phyloP scores from a whole-genome alignment of 1,140 invertebrate genomes.

The Macrosteles quadrilineatus region DNA sequence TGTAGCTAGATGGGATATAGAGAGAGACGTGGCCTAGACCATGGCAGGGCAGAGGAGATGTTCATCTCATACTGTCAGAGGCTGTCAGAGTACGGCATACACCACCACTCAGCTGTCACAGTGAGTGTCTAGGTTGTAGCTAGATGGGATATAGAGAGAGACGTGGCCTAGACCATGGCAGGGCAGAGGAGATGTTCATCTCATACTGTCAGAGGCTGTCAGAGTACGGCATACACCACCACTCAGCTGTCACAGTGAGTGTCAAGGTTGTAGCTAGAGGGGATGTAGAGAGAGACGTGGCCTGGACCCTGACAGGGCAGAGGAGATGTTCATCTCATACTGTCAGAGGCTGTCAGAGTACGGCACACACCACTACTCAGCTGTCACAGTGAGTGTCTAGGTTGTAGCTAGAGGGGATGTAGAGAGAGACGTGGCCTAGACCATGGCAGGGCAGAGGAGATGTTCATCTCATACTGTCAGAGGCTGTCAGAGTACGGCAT shows the following conservation, averaged over 20 bases:
- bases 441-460: constrained; percentile 66
- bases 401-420: constrained; percentile 52
- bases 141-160: too few species aligned
- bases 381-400: constrained; percentile 60
- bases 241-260: constrained; percentile 63
- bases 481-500: constrained; percentile 68
- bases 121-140: constrained; percentile 44
- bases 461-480: constrained; percentile 68
- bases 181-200: constrained; percentile 72
- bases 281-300: constrained; percentile 62
- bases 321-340: constrained; percentile 69
- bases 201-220: constrained; percentile 63
- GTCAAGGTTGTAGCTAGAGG: background rate
- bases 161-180: constrained; percentile 62
- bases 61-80: constrained; percentile 68
- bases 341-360: constrained; percentile 69
- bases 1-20: too few species aligned
- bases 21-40: constrained; percentile 61
- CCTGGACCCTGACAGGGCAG: constrained; percentile 64
- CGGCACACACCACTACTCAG: constrained; percentile 73
- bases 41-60: constrained; percentile 68
- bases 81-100: constrained; percentile 69
- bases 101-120: constrained; percentile 71
- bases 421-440: constrained; percentile 63
- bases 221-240: constrained; percentile 74